Base-by-base conservation (phyloP, 2,888 invertebrate genomes). In the Crocallis elinguaria region DNA sequence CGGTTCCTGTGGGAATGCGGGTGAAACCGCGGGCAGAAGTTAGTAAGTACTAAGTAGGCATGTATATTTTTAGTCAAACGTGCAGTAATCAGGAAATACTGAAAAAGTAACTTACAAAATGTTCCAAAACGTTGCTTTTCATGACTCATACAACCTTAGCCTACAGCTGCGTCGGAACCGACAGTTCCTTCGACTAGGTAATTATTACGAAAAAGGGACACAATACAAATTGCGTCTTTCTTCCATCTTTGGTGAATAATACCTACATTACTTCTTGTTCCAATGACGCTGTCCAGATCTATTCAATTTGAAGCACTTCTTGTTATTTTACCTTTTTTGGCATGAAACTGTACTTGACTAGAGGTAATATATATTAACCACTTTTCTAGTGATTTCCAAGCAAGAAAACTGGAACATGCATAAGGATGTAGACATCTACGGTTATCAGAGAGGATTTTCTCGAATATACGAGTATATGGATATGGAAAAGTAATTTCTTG, bases 151-250 rank as follows among this genome's bases (percentile, higher is more conserved):
- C 36, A 41, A 23, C 55, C 36, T 48, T 39, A 45, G 58, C 49
- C 58, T 43, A 38, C 53, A 50, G 38, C 53, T 50, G 46, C 52
- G 57, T 59, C 39, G 46, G 60, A 48, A n/a, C n/a, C n/a, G n/a
- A n/a, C n/a, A 53, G 29, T 39, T 25, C 45, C 46, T 21, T 50
- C 21, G 29, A 42, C 48, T 44, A 64, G 62, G 65, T 69, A 69
- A 70, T 71, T 75, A 75, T 61, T 69, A 72, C 77, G 65, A 71
- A 76, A 73, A 78, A 74, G 75, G 75, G 64, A 62, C 57, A 67
- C 69, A 67, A 72, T 76, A 72, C 75, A 67, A 70, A 70, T 67
- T 66, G 63, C 53, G 43, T 44, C 43, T 46, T 60, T 59, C 49
- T 55, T 44, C 73, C 74, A 53, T 73, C 65, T 73, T 74, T 57